These are phyloP conservation scores for Halichondria panicea DNA, from an alignment of 37 sponge, comb jelly and placozoan species.

Conservation along the genomic window DNA sequence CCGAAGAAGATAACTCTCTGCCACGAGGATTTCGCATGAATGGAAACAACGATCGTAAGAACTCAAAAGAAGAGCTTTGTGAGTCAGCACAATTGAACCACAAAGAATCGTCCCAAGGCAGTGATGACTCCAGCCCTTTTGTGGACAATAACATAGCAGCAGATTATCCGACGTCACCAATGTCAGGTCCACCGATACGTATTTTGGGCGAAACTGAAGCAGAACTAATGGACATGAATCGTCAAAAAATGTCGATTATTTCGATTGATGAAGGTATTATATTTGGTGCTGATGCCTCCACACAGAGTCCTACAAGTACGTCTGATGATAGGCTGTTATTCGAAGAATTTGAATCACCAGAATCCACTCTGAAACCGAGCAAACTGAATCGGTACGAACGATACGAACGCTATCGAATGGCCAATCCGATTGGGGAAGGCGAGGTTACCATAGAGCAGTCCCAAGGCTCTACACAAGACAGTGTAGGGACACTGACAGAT, in stretches of 20 bases:
- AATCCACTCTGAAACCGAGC: neutral
- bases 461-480: constrained; percentile 7
- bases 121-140: constrained; percentile 13
- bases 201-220: too few relatives aligned
- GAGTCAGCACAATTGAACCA: neutral
- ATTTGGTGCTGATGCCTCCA: too few relatives aligned
- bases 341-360: neutral
- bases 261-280: too few relatives aligned
- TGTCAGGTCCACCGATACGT: too few relatives aligned
- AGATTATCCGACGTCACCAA: too few relatives aligned
- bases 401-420: neutral
- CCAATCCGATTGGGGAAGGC: neutral
- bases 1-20: neutral
- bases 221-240: too few relatives aligned
- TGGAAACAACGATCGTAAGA: neutral
- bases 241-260: too few relatives aligned
- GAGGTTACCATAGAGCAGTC: neutral
- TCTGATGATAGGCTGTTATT: too few relatives aligned
- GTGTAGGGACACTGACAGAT: constrained; percentile 15
- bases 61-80: neutral
- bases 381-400: too few relatives aligned
- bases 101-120: constrained; percentile 13
- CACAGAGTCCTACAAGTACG: too few relatives aligned
- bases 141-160: too few relatives aligned
- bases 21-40: neutral